Evolutionary conservation across 2,888 invertebrate genomes (phyloP).

Genomic region (Amphipyra tragopoginis): DNA sequence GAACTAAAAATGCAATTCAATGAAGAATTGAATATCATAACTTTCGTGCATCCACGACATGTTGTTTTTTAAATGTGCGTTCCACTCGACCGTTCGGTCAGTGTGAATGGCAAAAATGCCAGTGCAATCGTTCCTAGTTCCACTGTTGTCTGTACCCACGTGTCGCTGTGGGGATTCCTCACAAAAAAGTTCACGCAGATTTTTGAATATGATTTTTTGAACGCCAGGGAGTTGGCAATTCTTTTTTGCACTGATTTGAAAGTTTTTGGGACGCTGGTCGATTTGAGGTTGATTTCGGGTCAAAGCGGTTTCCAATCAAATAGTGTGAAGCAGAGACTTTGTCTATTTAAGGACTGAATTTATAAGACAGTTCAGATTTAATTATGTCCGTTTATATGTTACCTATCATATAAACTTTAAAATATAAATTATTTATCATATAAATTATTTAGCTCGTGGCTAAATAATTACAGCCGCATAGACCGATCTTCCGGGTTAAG

Average conservation of each 20-base stretch:
- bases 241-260: conserved; percentile 35
- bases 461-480: no score
- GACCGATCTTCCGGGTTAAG: no score
- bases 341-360: not conserved
- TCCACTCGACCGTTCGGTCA: conserved; percentile 74
- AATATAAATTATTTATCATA: no score
- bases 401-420: no score
- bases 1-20: no score
- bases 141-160: conserved; percentile 55
- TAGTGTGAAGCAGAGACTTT: no score
- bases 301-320: no score
- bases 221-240: conserved; percentile 9
- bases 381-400: no score
- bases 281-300: not conserved
- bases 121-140: conserved; percentile 61
- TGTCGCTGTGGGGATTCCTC: conserved; percentile 52
- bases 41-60: conserved; percentile 54
- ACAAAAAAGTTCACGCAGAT: conserved; percentile 54
- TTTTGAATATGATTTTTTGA: conserved; percentile 61
- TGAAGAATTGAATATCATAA: not conserved
- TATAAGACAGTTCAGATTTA: no score
- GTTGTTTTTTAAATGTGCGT: conserved; percentile 81
- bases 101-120: conserved; percentile 74
- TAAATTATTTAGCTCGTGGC: no score
- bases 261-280: conserved; percentile 13